These are phyloP conservation scores for Meloidogyne hapla DNA, from an alignment of 1,140 invertebrate species.

Conservation along the genomic window DNA sequence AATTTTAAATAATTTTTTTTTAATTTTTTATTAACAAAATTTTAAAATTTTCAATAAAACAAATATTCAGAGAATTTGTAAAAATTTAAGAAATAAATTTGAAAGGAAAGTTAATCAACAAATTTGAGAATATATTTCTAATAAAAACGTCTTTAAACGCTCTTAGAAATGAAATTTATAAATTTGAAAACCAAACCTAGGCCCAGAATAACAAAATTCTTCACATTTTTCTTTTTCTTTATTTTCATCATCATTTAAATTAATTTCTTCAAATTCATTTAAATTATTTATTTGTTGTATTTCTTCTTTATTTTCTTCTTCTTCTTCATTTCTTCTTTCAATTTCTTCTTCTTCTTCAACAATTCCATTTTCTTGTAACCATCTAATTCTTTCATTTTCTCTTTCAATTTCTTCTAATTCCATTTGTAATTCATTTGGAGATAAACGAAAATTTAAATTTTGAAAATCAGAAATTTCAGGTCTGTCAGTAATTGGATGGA, in stretches of 20 bases:
- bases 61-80: too few relatives aligned
- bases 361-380: too few relatives aligned
- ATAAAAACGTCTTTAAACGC: too few relatives aligned
- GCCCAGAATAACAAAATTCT: too few relatives aligned
- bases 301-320: slow-evolving; percentile 3
- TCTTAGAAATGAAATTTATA: too few relatives aligned
- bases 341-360: background rate
- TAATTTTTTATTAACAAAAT: too few relatives aligned
- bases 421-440: slow-evolving; percentile 1
- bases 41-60: too few relatives aligned
- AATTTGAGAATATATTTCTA: too few relatives aligned
- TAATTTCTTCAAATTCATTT: slow-evolving; percentile 3
- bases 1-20: too few relatives aligned
- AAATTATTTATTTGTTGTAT: background rate
- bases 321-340: background rate
- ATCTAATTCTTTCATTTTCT: background rate
- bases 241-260: background rate
- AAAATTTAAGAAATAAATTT: too few relatives aligned
- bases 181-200: too few relatives aligned
- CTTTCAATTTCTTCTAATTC: background rate
- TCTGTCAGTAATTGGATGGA: background rate
- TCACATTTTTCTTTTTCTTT: background rate
- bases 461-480: background rate
- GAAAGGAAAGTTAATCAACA: too few relatives aligned
- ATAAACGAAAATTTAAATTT: background rate